A percentile compares a stretch with the other conserved stretches of the same genome.
Conservation (phyloP, 53 echinoderm and acorn worm genomes). For the Paracentrotus lividus region DNA sequence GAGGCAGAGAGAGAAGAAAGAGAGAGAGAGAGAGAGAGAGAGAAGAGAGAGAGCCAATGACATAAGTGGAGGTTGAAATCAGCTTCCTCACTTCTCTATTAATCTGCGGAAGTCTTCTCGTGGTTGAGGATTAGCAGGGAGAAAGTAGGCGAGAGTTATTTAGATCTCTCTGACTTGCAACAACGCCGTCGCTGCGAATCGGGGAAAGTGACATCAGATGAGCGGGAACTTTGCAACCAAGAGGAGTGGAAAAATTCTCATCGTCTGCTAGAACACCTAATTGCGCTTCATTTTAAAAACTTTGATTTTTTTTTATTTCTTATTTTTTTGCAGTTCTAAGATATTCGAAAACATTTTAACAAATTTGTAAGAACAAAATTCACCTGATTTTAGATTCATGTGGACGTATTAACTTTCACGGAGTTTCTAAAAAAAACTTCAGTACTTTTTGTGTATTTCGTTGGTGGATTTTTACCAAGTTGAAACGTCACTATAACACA, state of each 20-base stretch:
- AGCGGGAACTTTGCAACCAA: slow-evolving; percentile 50
- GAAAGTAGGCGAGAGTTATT: slow-evolving; percentile 32
- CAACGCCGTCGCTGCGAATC: neutral
- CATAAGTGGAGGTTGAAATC: neutral
- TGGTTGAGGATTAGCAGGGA: slow-evolving; percentile 1
- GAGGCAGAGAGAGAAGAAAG: neutral
- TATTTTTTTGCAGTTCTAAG: neutral
- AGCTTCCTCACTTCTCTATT: slow-evolving; percentile 37
- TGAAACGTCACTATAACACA: neutral
- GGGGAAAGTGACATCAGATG: neutral
- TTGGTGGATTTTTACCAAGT: neutral
- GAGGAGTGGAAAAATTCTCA: slow-evolving; percentile 16
- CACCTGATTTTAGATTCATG: too few relatives aligned
- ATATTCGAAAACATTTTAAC: neutral
- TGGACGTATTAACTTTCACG: too few relatives aligned
- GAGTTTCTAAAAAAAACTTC: neutral
- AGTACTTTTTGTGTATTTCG: neutral
- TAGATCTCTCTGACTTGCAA: slow-evolving; percentile 21
- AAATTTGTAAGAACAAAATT: neutral
- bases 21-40: slow-evolving; percentile 14
- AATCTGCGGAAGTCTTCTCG: slow-evolving; percentile 15
- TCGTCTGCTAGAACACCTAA: slow-evolving; percentile 20
- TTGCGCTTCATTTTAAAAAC: too few relatives aligned
- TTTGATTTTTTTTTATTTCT: neutral
- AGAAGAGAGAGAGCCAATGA: slow-evolving; percentile 20